These are phyloP conservation scores for Drosophila gunungcola DNA, from an alignment of 1,140 invertebrate species.

Conservation along the genomic window DNA sequence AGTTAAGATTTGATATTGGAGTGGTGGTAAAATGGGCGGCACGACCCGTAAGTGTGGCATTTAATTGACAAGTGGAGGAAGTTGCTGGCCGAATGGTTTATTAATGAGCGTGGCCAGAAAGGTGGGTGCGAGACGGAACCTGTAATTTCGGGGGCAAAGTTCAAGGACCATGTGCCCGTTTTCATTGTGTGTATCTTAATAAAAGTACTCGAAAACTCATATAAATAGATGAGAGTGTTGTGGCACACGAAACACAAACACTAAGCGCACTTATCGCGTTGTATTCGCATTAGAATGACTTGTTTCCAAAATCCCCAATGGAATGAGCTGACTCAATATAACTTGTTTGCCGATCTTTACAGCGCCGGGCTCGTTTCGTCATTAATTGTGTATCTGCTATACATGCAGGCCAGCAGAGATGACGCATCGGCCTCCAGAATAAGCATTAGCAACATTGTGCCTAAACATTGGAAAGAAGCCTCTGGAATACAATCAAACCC, in stretches of 20 bases:
- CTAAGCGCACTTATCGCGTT: constrained; percentile 22
- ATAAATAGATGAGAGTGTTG: constrained; percentile 6
- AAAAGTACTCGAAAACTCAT: constrained; percentile 11
- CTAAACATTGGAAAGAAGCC: constrained; percentile 24
- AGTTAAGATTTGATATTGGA: constrained; percentile 19
- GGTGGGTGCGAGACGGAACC: background rate
- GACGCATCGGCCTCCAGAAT: constrained; percentile 25
- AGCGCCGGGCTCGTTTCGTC: constrained; percentile 30
- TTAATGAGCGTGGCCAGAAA: constrained; percentile 29
- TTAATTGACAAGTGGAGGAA: constrained; percentile 39
- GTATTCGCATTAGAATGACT: constrained; percentile 28
- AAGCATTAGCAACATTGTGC: constrained; percentile 33
- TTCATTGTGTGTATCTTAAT: constrained; percentile 39
- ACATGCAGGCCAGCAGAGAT: constrained; percentile 2
- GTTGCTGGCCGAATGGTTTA: constrained; percentile 35
- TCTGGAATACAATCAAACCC: constrained; percentile 25
- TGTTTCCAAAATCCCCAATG: constrained; percentile 20
- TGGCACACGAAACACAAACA: constrained; percentile 25
- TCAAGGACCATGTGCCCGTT: constrained; percentile 38
- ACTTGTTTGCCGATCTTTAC: constrained; percentile 45
- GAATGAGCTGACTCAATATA: constrained; percentile 34
- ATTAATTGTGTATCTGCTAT: constrained; percentile 4
- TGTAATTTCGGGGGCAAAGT: constrained; percentile 47
- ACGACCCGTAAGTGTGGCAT: constrained; percentile 21
- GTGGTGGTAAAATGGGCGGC: background rate